Conservation (phyloP, 2,113 vertebrate species). For the Charadrius vociferus region DNA sequence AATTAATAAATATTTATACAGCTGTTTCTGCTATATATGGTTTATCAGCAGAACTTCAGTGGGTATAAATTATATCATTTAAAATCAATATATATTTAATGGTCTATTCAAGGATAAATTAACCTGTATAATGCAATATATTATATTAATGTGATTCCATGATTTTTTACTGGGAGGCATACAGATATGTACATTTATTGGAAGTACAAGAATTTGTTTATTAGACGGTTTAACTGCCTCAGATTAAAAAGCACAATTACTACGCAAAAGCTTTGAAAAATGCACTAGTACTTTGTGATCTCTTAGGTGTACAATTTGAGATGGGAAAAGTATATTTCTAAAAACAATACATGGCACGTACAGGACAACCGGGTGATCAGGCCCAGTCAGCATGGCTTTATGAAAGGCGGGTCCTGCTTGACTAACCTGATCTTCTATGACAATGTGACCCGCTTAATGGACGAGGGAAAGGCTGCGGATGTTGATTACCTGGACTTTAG, state of each 20-base stretch:
- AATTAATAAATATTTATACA: constrained; percentile 37
- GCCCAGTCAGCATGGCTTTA: not conserved
- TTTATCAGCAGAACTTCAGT: constrained; percentile 16
- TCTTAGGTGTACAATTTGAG: not conserved
- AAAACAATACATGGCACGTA: not conserved
- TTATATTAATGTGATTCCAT: not conserved
- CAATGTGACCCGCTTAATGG: not conserved
- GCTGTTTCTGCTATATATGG: not conserved
- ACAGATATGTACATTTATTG: not conserved
- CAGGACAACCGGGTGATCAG: not conserved
- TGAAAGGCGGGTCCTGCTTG: not conserved
- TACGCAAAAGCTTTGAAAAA: not conserved
- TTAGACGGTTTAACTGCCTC: not conserved
- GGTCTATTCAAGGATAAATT: not conserved
- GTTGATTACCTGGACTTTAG: not conserved
- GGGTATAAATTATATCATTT: not conserved
- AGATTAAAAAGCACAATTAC: not conserved
- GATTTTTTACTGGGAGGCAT: not conserved
- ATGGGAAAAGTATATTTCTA: not conserved
- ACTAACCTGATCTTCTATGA: not conserved
- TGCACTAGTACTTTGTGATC: not conserved
- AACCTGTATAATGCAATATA: not conserved
- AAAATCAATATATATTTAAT: constrained; percentile 7
- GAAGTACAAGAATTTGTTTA: not conserved
- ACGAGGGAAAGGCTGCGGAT: not conserved